These are phyloP conservation scores for Xiphorhynchus elegans DNA, from an alignment of 2,113 vertebrate species.

Conservation along the genomic window DNA sequence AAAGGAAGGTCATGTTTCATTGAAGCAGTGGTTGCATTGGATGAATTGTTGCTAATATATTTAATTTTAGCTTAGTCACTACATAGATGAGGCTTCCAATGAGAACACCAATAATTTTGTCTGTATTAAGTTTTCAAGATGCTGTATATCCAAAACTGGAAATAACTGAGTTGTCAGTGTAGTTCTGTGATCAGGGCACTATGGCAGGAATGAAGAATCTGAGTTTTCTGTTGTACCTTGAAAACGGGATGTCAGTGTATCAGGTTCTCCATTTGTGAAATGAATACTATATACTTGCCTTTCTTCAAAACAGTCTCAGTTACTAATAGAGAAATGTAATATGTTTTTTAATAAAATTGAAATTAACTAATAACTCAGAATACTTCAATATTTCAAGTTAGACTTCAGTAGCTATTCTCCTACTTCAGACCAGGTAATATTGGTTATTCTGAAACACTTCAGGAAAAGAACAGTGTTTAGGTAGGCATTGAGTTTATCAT, in stretches of 20 bases:
- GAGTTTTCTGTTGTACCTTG: background rate
- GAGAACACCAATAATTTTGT: background rate
- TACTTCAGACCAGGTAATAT: background rate
- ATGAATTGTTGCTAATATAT: background rate
- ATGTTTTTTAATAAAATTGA: background rate
- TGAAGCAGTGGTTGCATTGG: background rate
- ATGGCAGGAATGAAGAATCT: background rate
- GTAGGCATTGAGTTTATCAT: background rate
- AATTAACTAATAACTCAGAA: background rate
- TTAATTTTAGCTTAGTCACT: background rate
- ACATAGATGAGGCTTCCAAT: background rate
- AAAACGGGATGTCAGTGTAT: background rate
- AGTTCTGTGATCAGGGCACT: background rate
- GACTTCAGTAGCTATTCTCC: background rate
- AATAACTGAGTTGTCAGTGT: background rate
- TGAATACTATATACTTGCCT: background rate
- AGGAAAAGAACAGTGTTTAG: background rate
- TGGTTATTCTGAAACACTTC: fast-evolving
- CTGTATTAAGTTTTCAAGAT: background rate
- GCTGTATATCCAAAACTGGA: background rate
- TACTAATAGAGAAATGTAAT: background rate
- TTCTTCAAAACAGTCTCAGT: background rate
- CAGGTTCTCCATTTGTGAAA: background rate
- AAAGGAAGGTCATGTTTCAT: background rate
- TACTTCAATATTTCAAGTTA: background rate